Conservation (phyloP, 2,113 vertebrate genomes). For the Pelmatolapia mariae region DNA sequence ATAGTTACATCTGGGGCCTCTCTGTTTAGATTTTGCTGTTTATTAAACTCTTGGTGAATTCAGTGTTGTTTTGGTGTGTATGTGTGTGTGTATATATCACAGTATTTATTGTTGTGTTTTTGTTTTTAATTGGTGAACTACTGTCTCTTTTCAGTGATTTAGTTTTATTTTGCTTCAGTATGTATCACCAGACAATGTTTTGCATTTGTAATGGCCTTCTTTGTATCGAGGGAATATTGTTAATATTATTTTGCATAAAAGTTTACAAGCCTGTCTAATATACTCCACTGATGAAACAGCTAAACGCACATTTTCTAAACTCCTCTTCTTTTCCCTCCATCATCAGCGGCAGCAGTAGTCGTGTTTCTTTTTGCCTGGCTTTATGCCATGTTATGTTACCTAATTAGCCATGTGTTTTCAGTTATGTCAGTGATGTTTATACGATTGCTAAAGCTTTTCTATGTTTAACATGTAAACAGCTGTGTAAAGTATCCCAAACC, state of each 20-base stretch:
- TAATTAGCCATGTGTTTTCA: neutral
- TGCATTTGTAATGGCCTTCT: neutral
- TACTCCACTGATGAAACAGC: neutral
- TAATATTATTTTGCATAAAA: neutral
- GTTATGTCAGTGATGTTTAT: neutral
- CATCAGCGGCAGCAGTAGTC: neutral
- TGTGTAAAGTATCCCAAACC: neutral
- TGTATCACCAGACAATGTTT: neutral
- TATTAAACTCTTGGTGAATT: constrained; percentile 2
- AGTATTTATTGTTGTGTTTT: constrained; percentile 48
- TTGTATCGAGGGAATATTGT: neutral
- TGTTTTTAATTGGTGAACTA: neutral
- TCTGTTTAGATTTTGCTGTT: neutral
- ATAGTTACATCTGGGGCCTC: neutral
- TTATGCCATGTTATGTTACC: neutral
- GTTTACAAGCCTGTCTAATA: neutral
- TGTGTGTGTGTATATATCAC: neutral
- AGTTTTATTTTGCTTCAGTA: neutral
- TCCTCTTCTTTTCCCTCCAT: neutral
- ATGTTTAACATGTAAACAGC: neutral
- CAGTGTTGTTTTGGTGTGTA: neutral
- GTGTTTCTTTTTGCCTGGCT: neutral
- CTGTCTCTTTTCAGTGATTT: neutral
- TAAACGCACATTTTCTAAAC: neutral
- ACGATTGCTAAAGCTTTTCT: neutral